Conservation (phyloP, 2,113 vertebrate genomes). For the Bothrops jararaca region DNA sequence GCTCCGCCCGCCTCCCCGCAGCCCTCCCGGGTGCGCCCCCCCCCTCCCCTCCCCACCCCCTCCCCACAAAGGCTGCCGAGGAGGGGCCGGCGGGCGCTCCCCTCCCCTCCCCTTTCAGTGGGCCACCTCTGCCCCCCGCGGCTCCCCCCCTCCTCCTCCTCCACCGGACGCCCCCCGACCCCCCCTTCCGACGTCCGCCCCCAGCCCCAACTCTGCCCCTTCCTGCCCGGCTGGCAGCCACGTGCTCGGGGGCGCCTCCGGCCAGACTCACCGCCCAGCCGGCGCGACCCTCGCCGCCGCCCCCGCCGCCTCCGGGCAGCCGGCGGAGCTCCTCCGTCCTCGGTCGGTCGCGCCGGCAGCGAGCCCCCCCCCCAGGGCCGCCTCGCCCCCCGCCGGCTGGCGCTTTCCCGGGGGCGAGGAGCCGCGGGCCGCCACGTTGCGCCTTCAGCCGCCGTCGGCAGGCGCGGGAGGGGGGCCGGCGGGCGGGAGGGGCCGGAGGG, state of each 20-base stretch:
- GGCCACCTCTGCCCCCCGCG: too few species aligned
- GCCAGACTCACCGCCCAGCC: not conserved
- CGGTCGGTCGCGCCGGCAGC: not conserved
- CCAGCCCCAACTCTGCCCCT: not conserved
- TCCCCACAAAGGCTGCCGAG: not conserved
- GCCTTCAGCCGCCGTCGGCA: not conserved
- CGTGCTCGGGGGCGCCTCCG: not conserved
- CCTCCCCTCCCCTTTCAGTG: too few species aligned
- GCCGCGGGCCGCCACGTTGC: not conserved
- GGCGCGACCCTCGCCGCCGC: not conserved
- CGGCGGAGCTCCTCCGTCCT: not conserved
- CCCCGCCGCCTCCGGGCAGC: not conserved
- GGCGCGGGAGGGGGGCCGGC: not conserved
- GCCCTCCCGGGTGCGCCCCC: slow-evolving; percentile 32
- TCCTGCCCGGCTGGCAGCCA: not conserved
- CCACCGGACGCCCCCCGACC: not conserved
- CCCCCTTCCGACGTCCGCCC: too few species aligned
- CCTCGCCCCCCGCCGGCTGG: not conserved
- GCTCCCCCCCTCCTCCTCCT: not conserved
- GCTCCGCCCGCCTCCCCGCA: not conserved
- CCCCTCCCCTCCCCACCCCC: slow-evolving; percentile 17
- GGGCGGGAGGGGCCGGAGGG: not conserved
- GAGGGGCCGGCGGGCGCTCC: too few species aligned
- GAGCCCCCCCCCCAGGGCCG: not conserved
- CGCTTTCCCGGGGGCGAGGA: not conserved